Percentiles rank a stretch among this genome's conserved stretches.
Evolutionary conservation across 2,113 vertebrate species (phyloP).

Genomic region (Colaptes auratus): DNA sequence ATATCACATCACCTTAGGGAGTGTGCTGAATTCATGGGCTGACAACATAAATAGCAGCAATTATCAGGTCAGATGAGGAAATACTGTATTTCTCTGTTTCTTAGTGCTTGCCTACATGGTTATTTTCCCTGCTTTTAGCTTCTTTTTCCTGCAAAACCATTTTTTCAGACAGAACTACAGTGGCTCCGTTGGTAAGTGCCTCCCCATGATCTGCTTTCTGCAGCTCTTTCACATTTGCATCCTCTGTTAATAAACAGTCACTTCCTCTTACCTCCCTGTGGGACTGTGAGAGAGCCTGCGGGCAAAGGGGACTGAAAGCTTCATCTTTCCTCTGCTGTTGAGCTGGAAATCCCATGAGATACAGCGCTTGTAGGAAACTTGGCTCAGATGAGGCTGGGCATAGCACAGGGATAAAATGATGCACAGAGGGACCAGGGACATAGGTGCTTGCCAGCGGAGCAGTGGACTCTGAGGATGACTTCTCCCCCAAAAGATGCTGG

Average conservation of each 20-base stretch:
- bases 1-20: background rate
- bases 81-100: background rate
- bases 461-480: background rate
- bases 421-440: background rate
- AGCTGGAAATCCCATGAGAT: background rate
- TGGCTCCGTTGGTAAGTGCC: background rate
- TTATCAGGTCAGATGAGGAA: background rate
- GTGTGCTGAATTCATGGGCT: background rate
- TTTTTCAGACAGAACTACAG: background rate
- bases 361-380: background rate
- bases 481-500: background rate
- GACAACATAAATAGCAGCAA: background rate
- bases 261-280: constrained; percentile 35
- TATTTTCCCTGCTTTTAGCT: background rate
- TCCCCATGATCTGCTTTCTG: background rate
- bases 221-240: constrained; percentile 1
- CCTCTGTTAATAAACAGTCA: constrained; percentile 37
- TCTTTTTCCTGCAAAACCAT: background rate
- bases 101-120: background rate
- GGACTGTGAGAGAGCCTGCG: background rate
- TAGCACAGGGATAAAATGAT: background rate
- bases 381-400: background rate
- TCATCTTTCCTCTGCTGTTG: background rate
- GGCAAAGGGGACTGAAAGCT: constrained; percentile 5
- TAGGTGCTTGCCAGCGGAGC: background rate